Base-by-base conservation (phyloP, 2,113 vertebrate species). In the Callorhinus ursinus region DNA sequence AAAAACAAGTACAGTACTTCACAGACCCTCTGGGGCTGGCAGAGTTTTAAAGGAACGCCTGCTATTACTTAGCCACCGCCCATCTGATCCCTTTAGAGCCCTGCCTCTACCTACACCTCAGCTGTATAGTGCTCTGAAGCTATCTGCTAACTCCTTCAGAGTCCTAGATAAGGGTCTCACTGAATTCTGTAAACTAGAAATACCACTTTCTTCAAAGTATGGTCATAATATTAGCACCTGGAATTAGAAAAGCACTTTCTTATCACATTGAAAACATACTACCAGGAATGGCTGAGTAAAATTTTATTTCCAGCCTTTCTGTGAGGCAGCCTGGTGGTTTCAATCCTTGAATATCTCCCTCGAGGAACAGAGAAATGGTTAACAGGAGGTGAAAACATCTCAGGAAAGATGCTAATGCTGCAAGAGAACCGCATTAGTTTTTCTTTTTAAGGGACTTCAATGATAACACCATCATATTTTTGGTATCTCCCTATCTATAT, bases 1-100 rank as follows among this genome's bases (percentile, higher is more conserved):
- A 33, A 96, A 93, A 88, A 31, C 0, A 36, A 72, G 33, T 53
- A 86, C 14, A 90, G 39, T 72, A 33, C 10, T 71, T 65, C 49
- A 72, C 14, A 94, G 80, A 67, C 63, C 55, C 22, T 65, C 67
- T 89, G 49, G 39, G 49, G 39, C 65, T 57, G 55, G 9, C 46
- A 76, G 85, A 84, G 15, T 92, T 90, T 76, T 80, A 95, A 90
- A 96, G 88, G 21, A 86, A 80, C 88, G 91, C 74, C 90, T 93
- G 92, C 36, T 89, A 26, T 93, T 53, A 84, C 31, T 93, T 86
- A 94, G 81, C 83, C 33, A 85, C 59, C 10, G 67, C 65, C 71
- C 61, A 72, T 63, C 65, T 72, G 77, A 53, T 55, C 74, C 80
- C 80, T 53, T 59, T 26, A 71, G 88, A 81, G 42, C 71, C 92